Evolutionary conservation across 2,888 invertebrate genomes (phyloP), one percentile per base, ranked within the genome.

Genomic region (Baccha elongata): DNA sequence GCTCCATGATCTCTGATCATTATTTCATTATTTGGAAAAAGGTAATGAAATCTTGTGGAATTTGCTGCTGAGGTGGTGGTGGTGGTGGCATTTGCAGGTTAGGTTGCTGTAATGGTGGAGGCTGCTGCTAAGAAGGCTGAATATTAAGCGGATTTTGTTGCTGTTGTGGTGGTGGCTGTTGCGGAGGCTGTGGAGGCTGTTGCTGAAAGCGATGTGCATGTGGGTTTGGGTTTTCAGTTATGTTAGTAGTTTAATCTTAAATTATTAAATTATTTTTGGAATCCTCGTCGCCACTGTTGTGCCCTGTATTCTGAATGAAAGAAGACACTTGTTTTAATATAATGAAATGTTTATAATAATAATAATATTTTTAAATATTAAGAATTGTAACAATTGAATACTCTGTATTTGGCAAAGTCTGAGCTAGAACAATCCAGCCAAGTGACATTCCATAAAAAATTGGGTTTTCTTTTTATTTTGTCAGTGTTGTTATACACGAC

Each of bases 231-330:
- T n/a, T n/a, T 13, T 42, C 42, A 2, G 50, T 1, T 13, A 13
- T 50, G 26, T 4, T 50, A 4, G 15, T 50, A 7, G 11, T 48
- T 48, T n/a, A 15, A 2, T 29, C 8, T 13, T 26, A 32, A 32
- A 7, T 8, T 8, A 3, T 7, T 7, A 32, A 32, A 32, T 1
- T 7, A 50, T 23, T 26, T 1, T 2, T 7, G 5, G 13, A 48
- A 65, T 52, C 52, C 67, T 67, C 52, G 52, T 53, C 52, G 67
- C 67, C 67, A 67, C 64, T 64, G 64, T 64, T 58, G 8, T 29
- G 26, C n/a, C n/a, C n/a, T n/a, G n/a, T n/a, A n/a, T n/a, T n/a
- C n/a, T n/a, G n/a, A n/a, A n/a, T n/a, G n/a, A n/a, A n/a, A n/a
- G n/a, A n/a, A n/a, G n/a, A n/a, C n/a, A n/a, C n/a, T n/a, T n/a